Percentiles rank a stretch among this genome's conserved stretches.
Evolutionary conservation across 1,140 invertebrate genomes (phyloP).

Genomic region (Stenopsyche tienmushanensis): DNA sequence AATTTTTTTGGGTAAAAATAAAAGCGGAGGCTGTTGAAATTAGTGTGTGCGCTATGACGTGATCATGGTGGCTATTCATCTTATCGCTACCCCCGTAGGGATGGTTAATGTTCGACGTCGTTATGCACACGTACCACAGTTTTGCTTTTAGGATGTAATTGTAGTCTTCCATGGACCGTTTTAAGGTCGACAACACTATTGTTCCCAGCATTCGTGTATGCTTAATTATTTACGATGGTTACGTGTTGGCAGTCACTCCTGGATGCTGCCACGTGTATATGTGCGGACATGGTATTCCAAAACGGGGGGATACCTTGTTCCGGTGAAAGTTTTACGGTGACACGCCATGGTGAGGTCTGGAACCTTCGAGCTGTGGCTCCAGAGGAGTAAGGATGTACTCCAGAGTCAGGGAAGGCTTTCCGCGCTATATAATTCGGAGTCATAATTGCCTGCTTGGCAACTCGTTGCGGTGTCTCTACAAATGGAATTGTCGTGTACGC

Average conservation of each 20-base stretch:
- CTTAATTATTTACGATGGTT: neutral
- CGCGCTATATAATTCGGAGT: neutral
- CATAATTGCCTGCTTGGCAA: constrained; percentile 32
- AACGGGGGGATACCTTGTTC: neutral
- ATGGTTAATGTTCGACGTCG: no score
- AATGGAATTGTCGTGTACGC: constrained; percentile 41
- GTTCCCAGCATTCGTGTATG: neutral
- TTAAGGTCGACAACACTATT: neutral
- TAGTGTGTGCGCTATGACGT: no score
- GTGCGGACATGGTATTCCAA: no score
- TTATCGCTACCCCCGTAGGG: no score
- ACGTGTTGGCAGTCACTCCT: neutral
- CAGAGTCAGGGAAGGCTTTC: neutral
- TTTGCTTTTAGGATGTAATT: no score
- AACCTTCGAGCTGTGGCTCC: neutral
- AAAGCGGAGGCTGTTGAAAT: no score
- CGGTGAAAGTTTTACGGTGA: neutral
- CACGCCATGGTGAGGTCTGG: neutral
- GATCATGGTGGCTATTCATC: no score
- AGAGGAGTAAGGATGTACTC: no score
- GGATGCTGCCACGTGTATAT: neutral
- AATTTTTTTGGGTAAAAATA: no score
- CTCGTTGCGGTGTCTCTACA: constrained; percentile 34
- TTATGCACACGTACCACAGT: no score
- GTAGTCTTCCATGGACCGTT: neutral